A percentile compares a stretch with the other conserved stretches of the same genome.
Conservation (phyloP, 2,113 vertebrate species). For the Caracal caracal region DNA sequence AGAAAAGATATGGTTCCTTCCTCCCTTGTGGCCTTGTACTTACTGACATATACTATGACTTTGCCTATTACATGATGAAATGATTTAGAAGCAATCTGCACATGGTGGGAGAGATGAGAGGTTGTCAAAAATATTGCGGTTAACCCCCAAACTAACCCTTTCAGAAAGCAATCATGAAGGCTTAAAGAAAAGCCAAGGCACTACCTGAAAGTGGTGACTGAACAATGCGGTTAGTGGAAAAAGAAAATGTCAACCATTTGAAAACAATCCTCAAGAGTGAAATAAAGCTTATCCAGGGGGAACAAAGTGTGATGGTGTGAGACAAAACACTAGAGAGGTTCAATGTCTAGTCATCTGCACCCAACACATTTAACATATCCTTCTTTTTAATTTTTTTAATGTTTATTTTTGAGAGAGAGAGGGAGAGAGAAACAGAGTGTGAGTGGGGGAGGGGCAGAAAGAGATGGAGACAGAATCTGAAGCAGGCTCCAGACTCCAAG, state of each 20-base stretch:
- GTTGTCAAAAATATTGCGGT: constrained; percentile 60
- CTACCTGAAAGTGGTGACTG: background rate
- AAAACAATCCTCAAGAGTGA: constrained; percentile 56
- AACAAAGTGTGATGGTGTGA: background rate
- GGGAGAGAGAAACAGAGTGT: no score
- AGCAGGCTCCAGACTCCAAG: no score
- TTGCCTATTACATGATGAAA: constrained; percentile 54
- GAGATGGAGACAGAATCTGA: no score
- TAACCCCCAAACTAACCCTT: constrained; percentile 57
- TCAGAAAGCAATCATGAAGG: constrained; percentile 63
- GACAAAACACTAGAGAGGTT: background rate
- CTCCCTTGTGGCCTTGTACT: background rate
- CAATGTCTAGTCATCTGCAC: background rate
- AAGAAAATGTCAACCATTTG: constrained; percentile 66
- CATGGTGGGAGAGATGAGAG: constrained; percentile 45
- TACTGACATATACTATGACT: constrained; percentile 35
- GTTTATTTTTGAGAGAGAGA: no score
- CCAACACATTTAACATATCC: background rate
- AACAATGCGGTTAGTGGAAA: constrained; percentile 35
- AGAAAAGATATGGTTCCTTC: constrained; percentile 11
- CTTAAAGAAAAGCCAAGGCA: constrained; percentile 51
- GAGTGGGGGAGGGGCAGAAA: no score
- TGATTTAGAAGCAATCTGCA: constrained; percentile 62
- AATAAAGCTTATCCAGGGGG: background rate
- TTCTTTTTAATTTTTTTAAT: background rate